These are phyloP conservation scores for Neria commutata DNA, from an alignment of 2,888 invertebrate genomes.

Conservation along the genomic window DNA sequence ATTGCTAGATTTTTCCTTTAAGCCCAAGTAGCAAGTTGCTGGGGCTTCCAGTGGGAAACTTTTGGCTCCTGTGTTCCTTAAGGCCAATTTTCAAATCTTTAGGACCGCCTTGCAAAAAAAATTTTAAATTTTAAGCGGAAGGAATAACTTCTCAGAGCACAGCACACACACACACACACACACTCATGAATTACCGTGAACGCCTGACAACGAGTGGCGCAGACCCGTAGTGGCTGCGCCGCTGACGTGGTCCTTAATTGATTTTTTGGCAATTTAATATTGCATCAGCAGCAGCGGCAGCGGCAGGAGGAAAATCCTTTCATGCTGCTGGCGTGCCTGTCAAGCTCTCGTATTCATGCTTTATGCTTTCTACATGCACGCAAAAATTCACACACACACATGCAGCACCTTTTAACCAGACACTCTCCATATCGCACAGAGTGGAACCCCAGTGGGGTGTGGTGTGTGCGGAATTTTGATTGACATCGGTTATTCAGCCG, in stretches of 20 bases:
- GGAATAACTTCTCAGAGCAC: too few species aligned
- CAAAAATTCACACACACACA: slow-evolving; percentile 18
- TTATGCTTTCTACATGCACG: slow-evolving; percentile 20
- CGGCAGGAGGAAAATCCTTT: slow-evolving; percentile 20
- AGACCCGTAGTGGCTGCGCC: slow-evolving; percentile 37
- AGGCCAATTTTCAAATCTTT: too few species aligned
- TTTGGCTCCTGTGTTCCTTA: too few species aligned
- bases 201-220: too few species aligned
- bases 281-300: too few species aligned
- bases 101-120: too few species aligned
- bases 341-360: slow-evolving; percentile 17
- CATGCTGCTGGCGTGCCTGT: slow-evolving; percentile 10
- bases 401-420: slow-evolving; percentile 7
- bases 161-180: too few species aligned
- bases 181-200: not conserved
- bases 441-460: not conserved
- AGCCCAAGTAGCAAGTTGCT: too few species aligned
- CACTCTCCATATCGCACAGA: not conserved
- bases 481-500: slow-evolving; percentile 48
- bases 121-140: too few species aligned
- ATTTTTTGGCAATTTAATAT: slow-evolving; percentile 56
- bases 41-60: too few species aligned
- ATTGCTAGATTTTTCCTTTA: too few species aligned
- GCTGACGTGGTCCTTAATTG: slow-evolving; percentile 56
- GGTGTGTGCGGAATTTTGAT: slow-evolving; percentile 53